Evolutionary conservation across 2,113 vertebrate genomes (phyloP), one percentile per base, ranked within the genome.

Genomic region (Callospermophilus lateralis): DNA sequence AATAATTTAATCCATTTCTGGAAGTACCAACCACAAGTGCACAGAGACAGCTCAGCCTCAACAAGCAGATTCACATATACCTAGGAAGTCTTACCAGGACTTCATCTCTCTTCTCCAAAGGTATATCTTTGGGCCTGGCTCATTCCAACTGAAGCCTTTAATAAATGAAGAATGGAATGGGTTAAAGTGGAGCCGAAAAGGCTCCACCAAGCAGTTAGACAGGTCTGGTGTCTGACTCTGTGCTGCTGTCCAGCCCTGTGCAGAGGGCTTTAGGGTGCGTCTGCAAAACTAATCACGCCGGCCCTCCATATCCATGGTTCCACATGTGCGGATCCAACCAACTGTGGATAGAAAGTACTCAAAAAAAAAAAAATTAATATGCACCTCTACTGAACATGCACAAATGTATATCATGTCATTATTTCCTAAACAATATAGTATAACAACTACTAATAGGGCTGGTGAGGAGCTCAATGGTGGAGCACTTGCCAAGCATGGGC

Each of bases 111-210:
- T 94, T 96, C 98, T 97, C 97, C 98, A 97, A 97, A 97, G 97
- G 98, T 93, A 96, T 96, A 97, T 97, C 98, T 98, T 97, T 98
- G 96, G 97, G 97, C 96, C 96, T 97, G 97, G 98, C 97, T 97
- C 97, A 97, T 96, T 92, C 98, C 96, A 97, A 95, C 87, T 97
- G 98, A 95, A 89, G 87, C 97, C 97, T 96, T 97, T 97, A 97
- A 98, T 90, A 97, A 98, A 98, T n/a, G 98, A 97, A 98, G 98
- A 98, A 97, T 95, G 98, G 95, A 95, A 92, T 65, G 93, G 85
- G 95, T 97, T 97, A 97, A 97, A 73, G 80, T 9, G 24, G 37
- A 89, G 93, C 93, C 61, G 2, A 65, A 93, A 76, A 89, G 93
- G 84, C 95, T 91, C 93, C 74, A 30, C 17, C 70, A 78, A 93